These are phyloP conservation scores for Galagoides demidoff DNA, from an alignment of 2,797 vertebrate species.

Conservation along the genomic window DNA sequence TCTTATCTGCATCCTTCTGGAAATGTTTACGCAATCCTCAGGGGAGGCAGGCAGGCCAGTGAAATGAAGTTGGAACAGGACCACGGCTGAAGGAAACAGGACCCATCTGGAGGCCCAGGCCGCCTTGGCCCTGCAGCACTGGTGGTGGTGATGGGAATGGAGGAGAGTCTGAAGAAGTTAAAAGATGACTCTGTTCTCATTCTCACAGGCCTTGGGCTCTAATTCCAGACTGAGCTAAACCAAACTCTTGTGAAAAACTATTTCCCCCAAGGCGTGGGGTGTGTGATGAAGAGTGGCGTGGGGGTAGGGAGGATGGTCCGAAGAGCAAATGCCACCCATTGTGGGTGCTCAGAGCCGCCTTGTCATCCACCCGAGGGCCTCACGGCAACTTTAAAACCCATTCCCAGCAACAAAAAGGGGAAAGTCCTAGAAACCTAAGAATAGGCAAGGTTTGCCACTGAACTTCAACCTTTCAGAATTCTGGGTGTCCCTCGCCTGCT, in stretches of 20 bases:
- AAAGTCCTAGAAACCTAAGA: not conserved
- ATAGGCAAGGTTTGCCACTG: not conserved
- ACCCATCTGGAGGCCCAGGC: constrained; percentile 73
- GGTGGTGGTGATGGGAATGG: not conserved
- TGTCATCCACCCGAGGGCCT: not conserved
- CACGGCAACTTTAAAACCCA: accelerated
- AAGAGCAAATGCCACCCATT: not conserved
- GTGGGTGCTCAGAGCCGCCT: not conserved
- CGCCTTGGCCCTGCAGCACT: not conserved
- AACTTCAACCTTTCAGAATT: not conserved
- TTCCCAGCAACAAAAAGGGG: not conserved
- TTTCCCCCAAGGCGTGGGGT: not conserved
- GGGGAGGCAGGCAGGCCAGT: constrained; percentile 64
- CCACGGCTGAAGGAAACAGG: constrained; percentile 60
- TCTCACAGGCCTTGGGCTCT: constrained; percentile 46
- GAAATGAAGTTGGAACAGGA: constrained; percentile 63
- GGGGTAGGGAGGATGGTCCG: not conserved
- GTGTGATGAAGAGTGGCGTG: not conserved
- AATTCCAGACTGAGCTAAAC: constrained; percentile 15
- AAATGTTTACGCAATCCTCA: constrained; percentile 81
- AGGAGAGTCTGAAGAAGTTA: not conserved
- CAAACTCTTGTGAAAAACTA: constrained; percentile 24
- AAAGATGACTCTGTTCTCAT: constrained; percentile 5
- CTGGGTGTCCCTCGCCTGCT: not conserved
- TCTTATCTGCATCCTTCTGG: constrained; percentile 81